Evolutionary conservation across 2,888 invertebrate genomes (phyloP), one percentile per base, ranked within the genome.

Genomic region (Didymodactylos carnosus): DNA sequence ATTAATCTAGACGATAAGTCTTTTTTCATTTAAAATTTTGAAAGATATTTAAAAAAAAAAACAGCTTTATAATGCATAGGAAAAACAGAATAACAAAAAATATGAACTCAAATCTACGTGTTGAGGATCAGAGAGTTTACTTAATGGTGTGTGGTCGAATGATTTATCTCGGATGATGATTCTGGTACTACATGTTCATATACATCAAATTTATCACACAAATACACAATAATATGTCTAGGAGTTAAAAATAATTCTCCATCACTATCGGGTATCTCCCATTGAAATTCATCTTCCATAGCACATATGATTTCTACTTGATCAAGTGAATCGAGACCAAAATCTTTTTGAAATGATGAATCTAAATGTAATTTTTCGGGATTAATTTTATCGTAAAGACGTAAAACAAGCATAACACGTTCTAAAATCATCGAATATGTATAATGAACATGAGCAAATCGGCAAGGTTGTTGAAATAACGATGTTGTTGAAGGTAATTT

Each of bases 251-350:
- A 87, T 83, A 89, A 89, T 82, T 98, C 95, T 5, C 95, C 93
- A 86, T 98, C 95, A 75, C 87, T 88, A 85, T 98, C 98, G 6
- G 98, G 97, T 81, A 98, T 98, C 87, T 98, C 98, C 86, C 97
- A 35, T 35, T 88, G 92, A 85, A 98, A 98, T 85, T 99, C 98
- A 86, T 99, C 98, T 85, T 99, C 98, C 88, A 99, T 92, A 1
- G 94, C 94, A 94, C 97, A 97, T 77, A 99, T 94, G 73, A 99
- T 90, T 86, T 99, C 98, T 69, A 99, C 97, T 85, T 97, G 97
- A 86, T 99, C 98, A 79, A 99, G 86, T 0, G 95, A 97, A 84
- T 99, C 98, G 77, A 99, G 86, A 40, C 98, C 98, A 79, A 97
- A 87, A 84, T 98, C 98, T 81, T 91, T 93, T 80, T 93, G 90